Conservation (phyloP, 2,113 vertebrate genomes). For the Taurulus bubalis region DNA sequence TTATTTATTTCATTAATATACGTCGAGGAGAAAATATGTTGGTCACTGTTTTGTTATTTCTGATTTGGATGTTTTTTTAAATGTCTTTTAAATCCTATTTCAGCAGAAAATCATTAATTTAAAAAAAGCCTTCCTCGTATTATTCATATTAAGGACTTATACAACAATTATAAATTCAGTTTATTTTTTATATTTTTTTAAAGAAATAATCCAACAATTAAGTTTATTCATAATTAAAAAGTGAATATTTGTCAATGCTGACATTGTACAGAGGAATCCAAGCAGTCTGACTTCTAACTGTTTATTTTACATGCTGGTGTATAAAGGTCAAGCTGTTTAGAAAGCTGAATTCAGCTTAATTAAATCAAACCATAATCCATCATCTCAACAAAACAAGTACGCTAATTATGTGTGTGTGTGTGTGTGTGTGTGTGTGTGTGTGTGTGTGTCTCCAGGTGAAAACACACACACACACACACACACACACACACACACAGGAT, state of each 20-base stretch:
- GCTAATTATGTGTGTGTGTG: no score
- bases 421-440: no score
- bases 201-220: background rate
- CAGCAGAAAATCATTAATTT: background rate
- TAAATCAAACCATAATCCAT: conserved; percentile 6
- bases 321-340: background rate
- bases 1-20: background rate
- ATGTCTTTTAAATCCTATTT: background rate
- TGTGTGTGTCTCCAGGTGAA: no score
- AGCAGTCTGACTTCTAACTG: background rate
- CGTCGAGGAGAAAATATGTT: background rate
- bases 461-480: background rate
- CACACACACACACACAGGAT: background rate
- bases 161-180: background rate
- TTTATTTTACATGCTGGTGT: background rate
- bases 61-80: background rate
- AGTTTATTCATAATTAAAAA: background rate
- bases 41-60: background rate
- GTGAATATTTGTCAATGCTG: background rate
- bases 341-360: background rate
- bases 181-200: background rate
- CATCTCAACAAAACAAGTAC: conserved; percentile 12
- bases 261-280: background rate
- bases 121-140: background rate
- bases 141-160: background rate